These are phyloP conservation scores for Xenus cinereus DNA, from an alignment of 2,113 vertebrate species.

Conservation along the genomic window DNA sequence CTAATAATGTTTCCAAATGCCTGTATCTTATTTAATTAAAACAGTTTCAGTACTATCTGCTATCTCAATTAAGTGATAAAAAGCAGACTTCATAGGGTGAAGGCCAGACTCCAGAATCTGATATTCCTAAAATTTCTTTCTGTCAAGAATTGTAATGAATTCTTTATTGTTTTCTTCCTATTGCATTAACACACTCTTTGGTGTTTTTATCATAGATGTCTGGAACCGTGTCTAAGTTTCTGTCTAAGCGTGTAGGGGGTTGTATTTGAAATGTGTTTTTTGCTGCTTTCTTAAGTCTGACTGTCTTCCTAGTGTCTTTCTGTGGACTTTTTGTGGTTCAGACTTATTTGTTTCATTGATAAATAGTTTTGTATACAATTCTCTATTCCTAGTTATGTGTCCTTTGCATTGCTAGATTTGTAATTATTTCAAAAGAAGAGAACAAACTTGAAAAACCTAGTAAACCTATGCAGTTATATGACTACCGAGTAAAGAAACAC, in stretches of 20 bases:
- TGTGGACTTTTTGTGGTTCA: background rate
- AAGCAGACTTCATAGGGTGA: background rate
- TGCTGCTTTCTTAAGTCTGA: background rate
- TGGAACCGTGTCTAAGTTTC: background rate
- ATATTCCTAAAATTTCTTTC: background rate
- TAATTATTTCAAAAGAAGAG: background rate
- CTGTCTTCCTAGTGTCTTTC: background rate
- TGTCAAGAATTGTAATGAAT: background rate
- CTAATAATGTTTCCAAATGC: background rate
- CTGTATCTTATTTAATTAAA: constrained; percentile 7
- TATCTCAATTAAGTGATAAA: background rate
- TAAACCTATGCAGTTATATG: background rate
- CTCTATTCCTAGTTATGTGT: background rate
- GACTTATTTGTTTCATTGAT: background rate
- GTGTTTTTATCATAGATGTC: background rate
- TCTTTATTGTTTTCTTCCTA: background rate
- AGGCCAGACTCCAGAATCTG: background rate
- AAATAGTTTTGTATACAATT: background rate
- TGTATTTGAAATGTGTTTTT: background rate
- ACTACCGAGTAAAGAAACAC: background rate
- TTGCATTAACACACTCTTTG: background rate
- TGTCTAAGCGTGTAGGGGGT: background rate
- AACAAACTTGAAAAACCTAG: background rate
- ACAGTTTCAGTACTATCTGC: background rate
- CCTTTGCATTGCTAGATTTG: background rate